Evolutionary conservation across 2,113 vertebrate genomes (phyloP).

Genomic region (Hystrix brachyura): DNA sequence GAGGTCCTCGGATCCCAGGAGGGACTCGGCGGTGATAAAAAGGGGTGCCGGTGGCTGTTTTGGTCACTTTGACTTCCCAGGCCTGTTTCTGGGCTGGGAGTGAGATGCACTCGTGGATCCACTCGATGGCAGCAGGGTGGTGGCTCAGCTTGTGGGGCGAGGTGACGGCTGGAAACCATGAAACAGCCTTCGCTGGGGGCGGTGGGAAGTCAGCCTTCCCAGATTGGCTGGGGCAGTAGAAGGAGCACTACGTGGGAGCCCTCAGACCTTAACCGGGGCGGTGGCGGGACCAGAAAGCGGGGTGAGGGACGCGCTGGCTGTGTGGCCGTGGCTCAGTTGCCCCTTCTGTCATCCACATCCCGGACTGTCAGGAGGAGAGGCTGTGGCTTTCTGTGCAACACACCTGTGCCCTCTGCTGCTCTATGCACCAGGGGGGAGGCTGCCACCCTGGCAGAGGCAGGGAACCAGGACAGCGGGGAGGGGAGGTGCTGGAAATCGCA

Average conservation of each 20-base stretch:
- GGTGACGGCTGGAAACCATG: background rate
- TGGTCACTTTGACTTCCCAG: conserved; percentile 64
- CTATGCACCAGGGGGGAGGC: background rate
- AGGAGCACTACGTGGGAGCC: background rate
- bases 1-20: background rate
- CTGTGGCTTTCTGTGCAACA: background rate
- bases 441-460: no score
- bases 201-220: background rate
- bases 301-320: background rate
- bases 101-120: conserved; percentile 81
- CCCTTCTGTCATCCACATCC: background rate
- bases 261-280: background rate
- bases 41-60: conserved; percentile 64
- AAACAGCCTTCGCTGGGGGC: background rate
- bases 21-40: background rate
- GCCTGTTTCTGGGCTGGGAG: conserved; percentile 81
- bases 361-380: background rate
- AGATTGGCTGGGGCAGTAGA: background rate
- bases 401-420: background rate
- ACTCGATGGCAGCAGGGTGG: conserved; percentile 67
- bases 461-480: background rate
- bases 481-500: background rate
- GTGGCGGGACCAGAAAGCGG: background rate
- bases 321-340: background rate
- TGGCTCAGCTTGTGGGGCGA: background rate